These are phyloP conservation scores for Coelinius sp. DNA, from an alignment of 2,888 invertebrate genomes.

Conservation along the genomic window DNA sequence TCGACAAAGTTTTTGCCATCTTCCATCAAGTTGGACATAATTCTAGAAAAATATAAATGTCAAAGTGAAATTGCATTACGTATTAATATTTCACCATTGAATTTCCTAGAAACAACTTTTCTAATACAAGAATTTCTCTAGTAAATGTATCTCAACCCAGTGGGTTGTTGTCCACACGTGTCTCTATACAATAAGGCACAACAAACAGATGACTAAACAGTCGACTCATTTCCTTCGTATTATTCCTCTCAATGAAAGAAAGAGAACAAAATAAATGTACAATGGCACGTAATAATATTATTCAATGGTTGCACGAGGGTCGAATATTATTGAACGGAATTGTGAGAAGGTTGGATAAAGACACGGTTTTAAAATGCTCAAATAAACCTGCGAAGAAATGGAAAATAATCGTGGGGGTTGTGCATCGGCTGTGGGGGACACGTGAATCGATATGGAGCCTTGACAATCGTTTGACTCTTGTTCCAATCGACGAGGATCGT, in stretches of 20 bases:
- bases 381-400: not conserved
- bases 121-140: not conserved
- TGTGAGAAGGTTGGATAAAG: not conserved
- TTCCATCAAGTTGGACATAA: too few species aligned
- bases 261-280: not conserved
- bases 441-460: conserved; percentile 24
- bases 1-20: too few species aligned
- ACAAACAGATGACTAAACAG: conserved; percentile 15
- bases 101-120: not conserved
- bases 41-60: too few species aligned
- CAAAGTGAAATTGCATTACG: not conserved
- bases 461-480: conserved; percentile 31
- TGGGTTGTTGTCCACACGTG: conserved; percentile 2
- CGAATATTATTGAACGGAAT: not conserved
- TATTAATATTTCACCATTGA: not conserved
- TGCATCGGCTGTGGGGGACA: not conserved
- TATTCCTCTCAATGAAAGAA: conserved; percentile 6
- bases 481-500: not conserved
- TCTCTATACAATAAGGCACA: not conserved
- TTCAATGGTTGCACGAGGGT: conserved; percentile 4
- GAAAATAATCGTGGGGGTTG: not conserved
- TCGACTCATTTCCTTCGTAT: conserved; percentile 22
- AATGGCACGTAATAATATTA: not conserved
- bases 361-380: not conserved
- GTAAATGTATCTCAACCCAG: not conserved